These are phyloP conservation scores for Chymomyza costata DNA, from an alignment of 1,140 invertebrate genomes.

Conservation along the genomic window DNA sequence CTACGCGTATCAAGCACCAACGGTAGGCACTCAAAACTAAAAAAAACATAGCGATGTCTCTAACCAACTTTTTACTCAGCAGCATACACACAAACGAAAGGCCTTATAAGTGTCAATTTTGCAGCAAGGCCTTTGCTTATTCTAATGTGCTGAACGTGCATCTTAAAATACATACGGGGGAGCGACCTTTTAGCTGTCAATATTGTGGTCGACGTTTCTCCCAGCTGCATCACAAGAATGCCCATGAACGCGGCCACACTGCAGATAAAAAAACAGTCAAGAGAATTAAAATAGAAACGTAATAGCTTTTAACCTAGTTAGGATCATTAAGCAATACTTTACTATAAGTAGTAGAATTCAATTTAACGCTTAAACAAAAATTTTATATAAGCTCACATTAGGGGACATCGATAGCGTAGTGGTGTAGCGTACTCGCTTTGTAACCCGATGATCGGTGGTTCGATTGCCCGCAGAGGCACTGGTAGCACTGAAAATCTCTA, in stretches of 20 bases:
- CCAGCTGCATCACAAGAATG: slow-evolving; percentile 59
- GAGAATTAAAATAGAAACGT: slow-evolving; percentile 26
- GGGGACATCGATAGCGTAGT: too few relatives aligned
- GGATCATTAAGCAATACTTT: too few relatives aligned
- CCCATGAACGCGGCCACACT: slow-evolving; percentile 49
- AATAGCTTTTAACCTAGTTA: too few relatives aligned
- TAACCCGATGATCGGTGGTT: too few relatives aligned
- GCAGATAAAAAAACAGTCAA: slow-evolving; percentile 1
- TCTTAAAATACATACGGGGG: slow-evolving; percentile 56
- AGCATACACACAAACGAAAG: slow-evolving; percentile 69
- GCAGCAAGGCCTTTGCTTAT: slow-evolving; percentile 55
- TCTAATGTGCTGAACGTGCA: slow-evolving; percentile 65
- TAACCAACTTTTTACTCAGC: background rate
- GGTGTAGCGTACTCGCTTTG: too few relatives aligned
- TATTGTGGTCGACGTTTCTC: slow-evolving; percentile 48
- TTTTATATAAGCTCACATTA: too few relatives aligned
- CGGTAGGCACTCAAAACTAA: slow-evolving; percentile 57
- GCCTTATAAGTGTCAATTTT: slow-evolving; percentile 59
- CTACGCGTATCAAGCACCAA: slow-evolving; percentile 78
- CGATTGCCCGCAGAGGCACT: too few relatives aligned
- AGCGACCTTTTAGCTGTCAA: slow-evolving; percentile 50
- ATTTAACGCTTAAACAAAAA: too few relatives aligned
- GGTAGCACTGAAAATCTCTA: too few relatives aligned
- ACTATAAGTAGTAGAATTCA: too few relatives aligned
- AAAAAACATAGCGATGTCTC: too few relatives aligned